A percentile compares a stretch with the other conserved stretches of the same genome.
These are phyloP conservation scores for Bacillus rossius DNA, from an alignment of 1,140 invertebrate genomes.

Conservation along the genomic window DNA sequence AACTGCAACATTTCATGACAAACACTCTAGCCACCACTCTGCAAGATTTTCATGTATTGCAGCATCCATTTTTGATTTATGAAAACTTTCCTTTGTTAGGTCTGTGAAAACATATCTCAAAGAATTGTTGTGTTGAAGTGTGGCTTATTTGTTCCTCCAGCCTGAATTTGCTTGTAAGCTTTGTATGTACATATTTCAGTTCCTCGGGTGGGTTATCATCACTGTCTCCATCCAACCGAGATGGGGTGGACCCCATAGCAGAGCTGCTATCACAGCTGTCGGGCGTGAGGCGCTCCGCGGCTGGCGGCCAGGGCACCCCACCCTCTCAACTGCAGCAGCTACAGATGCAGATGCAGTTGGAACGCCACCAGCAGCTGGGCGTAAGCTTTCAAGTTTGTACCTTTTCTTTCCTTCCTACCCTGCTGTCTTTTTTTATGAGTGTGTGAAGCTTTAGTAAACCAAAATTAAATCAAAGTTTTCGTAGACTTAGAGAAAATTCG, in stretches of 20 bases:
- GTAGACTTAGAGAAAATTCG: neutral
- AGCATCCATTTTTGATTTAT: too few species aligned
- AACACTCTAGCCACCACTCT: too few species aligned
- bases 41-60: too few species aligned
- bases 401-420: too few species aligned
- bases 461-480: neutral
- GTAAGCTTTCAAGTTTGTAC: too few species aligned
- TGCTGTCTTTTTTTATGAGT: neutral
- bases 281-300: conserved; percentile 69
- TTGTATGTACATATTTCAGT: conserved; percentile 46
- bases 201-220: conserved; percentile 72
- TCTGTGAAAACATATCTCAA: too few species aligned
- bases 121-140: too few species aligned
- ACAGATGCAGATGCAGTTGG: conserved; percentile 85
- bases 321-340: conserved; percentile 79
- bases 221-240: conserved; percentile 77
- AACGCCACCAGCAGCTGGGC: conserved; percentile 60
- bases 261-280: conserved; percentile 90
- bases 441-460: too few species aligned
- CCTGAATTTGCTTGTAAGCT: too few species aligned
- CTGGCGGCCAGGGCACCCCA: conserved; percentile 50
- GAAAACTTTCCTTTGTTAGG: too few species aligned
- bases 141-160: too few species aligned
- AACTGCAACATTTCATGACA: too few species aligned
- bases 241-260: conserved; percentile 91